Conservation (phyloP, 1,140 invertebrate species). For the Limonius californicus region DNA sequence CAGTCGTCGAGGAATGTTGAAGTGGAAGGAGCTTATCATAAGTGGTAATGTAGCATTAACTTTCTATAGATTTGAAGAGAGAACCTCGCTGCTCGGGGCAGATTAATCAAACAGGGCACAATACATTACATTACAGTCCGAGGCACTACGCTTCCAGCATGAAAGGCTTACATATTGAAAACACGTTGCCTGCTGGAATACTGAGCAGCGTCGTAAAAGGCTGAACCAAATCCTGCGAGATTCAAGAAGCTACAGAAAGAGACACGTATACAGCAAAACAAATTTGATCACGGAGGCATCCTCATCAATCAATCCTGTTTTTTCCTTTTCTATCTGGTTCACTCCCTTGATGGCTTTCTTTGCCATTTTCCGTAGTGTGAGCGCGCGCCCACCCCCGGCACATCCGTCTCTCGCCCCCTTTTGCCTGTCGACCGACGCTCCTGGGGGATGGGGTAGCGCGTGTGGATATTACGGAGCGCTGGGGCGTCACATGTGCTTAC, state of each 20-base stretch:
- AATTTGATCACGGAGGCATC: slow-evolving; percentile 46
- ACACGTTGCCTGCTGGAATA: slow-evolving; percentile 29
- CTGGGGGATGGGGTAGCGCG: slow-evolving; percentile 26
- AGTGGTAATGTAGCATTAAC: background rate
- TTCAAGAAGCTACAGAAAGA: slow-evolving; percentile 27
- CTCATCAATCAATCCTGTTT: slow-evolving; percentile 47
- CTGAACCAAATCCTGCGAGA: slow-evolving; percentile 21
- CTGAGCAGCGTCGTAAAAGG: slow-evolving; percentile 25
- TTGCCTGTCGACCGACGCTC: slow-evolving; percentile 7
- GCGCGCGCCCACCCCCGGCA: slow-evolving; percentile 27
- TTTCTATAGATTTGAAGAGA: background rate
- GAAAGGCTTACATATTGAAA: slow-evolving; percentile 39
- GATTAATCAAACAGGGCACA: slow-evolving; percentile 34
- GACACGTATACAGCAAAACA: slow-evolving; percentile 42
- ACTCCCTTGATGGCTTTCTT: slow-evolving; percentile 42
- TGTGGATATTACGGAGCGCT: slow-evolving; percentile 31
- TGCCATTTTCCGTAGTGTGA: slow-evolving; percentile 39
- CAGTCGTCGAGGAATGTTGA: too few relatives aligned
- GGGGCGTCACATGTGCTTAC: slow-evolving; percentile 38
- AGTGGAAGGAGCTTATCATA: too few relatives aligned
- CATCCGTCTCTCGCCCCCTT: slow-evolving; percentile 33
- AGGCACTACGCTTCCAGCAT: slow-evolving; percentile 15
- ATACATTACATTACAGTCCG: slow-evolving; percentile 30
- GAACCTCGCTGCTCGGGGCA: slow-evolving; percentile 8
- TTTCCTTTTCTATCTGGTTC: slow-evolving; percentile 38